Evolutionary conservation across 2,797 vertebrate species (phyloP).

Genomic region (Strix occidentalis): DNA sequence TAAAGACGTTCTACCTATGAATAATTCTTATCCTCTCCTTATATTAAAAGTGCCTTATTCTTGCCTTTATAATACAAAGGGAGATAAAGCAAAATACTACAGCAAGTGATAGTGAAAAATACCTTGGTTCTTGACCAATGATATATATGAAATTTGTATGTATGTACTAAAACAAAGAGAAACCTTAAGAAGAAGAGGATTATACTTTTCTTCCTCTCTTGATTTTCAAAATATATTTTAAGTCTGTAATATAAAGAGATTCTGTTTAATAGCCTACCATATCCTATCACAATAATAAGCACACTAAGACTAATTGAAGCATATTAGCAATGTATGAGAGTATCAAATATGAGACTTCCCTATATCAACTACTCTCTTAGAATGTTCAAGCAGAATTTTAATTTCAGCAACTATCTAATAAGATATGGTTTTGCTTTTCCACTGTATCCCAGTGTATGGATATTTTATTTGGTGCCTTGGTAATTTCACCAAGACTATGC

Average conservation of each 20-base stretch:
- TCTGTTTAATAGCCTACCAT: background rate
- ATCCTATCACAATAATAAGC: background rate
- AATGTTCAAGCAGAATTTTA: background rate
- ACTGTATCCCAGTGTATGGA: background rate
- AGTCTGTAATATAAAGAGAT: background rate
- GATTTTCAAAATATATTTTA: background rate
- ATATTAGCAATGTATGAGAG: background rate
- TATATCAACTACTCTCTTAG: background rate
- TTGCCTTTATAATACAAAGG: background rate
- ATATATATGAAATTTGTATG: background rate
- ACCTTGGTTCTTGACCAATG: background rate
- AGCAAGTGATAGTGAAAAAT: background rate
- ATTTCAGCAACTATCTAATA: background rate
- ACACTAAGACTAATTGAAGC: background rate
- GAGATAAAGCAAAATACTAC: background rate
- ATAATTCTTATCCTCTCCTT: background rate
- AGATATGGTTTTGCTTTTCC: background rate
- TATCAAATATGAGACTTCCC: background rate
- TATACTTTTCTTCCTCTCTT: background rate
- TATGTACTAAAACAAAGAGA: background rate
- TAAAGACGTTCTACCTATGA: background rate
- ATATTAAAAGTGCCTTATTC: background rate
- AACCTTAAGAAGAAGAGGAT: background rate
- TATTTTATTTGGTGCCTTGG: background rate
- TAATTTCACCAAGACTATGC: background rate